A percentile compares a stretch with the other conserved stretches of the same genome.
Evolutionary conservation across 2,888 invertebrate genomes (phyloP).

Genomic region (Argyresthia goedartella): DNA sequence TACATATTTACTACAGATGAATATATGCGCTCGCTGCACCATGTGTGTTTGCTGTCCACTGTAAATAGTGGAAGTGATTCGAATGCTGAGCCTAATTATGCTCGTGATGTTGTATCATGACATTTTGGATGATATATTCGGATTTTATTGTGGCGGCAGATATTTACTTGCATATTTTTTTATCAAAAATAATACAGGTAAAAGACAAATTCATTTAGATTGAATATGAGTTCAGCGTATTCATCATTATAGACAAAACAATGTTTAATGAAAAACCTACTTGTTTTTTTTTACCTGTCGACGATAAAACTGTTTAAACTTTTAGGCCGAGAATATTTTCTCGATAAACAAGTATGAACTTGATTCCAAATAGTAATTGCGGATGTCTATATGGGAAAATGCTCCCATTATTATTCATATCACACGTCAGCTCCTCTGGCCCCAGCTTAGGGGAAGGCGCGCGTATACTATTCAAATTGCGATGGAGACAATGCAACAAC

Average conservation of each 20-base stretch:
- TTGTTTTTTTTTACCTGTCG: no score
- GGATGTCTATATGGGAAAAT: constrained; percentile 30
- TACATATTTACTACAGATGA: constrained; percentile 31
- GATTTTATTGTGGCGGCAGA: no score
- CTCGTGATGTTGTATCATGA: not conserved
- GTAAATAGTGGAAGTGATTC: constrained; percentile 10
- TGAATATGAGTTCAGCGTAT: no score
- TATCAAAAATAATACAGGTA: no score
- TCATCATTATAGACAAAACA: no score
- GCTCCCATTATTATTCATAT: constrained; percentile 61
- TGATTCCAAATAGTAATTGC: constrained; percentile 12
- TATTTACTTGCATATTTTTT: no score
- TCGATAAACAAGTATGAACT: no score
- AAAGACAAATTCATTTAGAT: no score
- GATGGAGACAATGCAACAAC: constrained; percentile 8
- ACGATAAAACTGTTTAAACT: no score
- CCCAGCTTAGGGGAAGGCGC: constrained; percentile 27
- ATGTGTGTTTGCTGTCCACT: constrained; percentile 12
- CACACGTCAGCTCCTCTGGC: constrained; percentile 26
- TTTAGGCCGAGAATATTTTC: no score
- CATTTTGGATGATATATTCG: not conserved
- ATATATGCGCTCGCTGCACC: constrained; percentile 25
- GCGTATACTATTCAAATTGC: constrained; percentile 30
- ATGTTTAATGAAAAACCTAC: no score
- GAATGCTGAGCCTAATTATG: constrained; percentile 9